phyloP scores from a whole-genome alignment of 23 tunicate species.

The Phallusia fumigata region DNA sequence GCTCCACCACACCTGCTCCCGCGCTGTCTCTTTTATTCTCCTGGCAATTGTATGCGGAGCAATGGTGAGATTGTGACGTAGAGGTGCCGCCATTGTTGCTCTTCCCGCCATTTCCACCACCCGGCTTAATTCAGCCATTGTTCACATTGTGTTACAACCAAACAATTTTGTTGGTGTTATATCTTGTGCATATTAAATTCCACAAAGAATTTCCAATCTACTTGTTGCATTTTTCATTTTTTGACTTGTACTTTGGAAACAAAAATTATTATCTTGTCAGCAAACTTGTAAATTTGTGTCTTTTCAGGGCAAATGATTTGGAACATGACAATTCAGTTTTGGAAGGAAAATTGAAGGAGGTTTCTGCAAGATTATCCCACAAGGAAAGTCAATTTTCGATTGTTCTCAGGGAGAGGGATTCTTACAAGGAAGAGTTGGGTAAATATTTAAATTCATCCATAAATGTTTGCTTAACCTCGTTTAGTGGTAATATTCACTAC shows the following conservation, averaged over 20 bases:
- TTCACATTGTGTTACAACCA: neutral
- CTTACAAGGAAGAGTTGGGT: conserved; percentile 54
- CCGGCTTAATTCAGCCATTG: neutral
- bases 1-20: neutral
- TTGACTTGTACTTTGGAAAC: no score
- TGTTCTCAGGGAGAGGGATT: conserved; percentile 58
- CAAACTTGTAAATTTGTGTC: neutral
- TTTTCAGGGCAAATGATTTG: conserved; percentile 61
- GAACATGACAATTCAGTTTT: conserved; percentile 56
- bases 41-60: neutral
- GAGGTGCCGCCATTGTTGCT: neutral
- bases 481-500: no score
- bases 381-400: conserved; percentile 54
- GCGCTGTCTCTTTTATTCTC: neutral
- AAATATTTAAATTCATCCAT: neutral
- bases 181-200: no score
- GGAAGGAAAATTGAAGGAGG: conserved; percentile 66
- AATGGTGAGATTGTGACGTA: neutral
- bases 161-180: no score
- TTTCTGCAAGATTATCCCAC: conserved; percentile 19
- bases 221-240: no score
- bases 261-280: no score
- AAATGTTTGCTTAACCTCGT: no score
- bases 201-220: no score
- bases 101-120: neutral